Percentiles rank a stretch among this genome's conserved stretches.
phyloP scores from a whole-genome alignment of 1,140 invertebrate species.

The Ephestia elutella region DNA sequence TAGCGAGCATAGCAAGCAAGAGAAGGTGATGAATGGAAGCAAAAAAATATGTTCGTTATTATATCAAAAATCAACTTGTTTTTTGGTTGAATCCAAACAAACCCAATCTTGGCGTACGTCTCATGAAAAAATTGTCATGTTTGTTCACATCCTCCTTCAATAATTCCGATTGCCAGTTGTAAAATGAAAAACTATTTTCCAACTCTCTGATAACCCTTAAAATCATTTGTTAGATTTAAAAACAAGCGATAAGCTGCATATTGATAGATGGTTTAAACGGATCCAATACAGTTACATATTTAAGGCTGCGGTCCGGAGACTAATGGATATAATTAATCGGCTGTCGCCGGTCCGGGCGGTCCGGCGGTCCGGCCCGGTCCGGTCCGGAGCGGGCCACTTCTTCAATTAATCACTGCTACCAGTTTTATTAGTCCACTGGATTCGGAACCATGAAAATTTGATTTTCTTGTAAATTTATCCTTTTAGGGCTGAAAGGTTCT shows the following conservation, averaged over 20 bases:
- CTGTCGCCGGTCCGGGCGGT: not conserved
- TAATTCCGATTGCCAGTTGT: no score
- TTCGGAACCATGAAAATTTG: not conserved
- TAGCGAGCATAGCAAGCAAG: no score
- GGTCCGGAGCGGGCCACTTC: not conserved
- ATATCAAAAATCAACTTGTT: no score
- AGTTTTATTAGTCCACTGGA: not conserved
- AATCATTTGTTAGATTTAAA: not conserved
- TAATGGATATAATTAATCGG: conserved; percentile 1
- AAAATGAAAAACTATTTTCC: no score
- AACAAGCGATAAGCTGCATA: conserved; percentile 3
- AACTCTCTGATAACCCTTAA: no score
- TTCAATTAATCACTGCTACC: conserved; percentile 2
- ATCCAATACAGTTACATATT: conserved; percentile 5
- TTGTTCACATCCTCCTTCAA: no score
- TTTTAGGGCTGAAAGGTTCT: not conserved
- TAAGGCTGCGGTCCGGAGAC: conserved; percentile 2
- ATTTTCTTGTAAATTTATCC: not conserved
- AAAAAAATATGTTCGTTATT: no score
- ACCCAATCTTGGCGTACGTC: no score
- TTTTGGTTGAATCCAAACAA: no score
- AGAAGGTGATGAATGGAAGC: no score
- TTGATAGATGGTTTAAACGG: not conserved
- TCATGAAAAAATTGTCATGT: no score
- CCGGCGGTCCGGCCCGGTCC: not conserved